Percentiles rank a stretch among this genome's conserved stretches.
Evolutionary conservation across 2,797 vertebrate genomes (phyloP).

Genomic region (Sebastes jordani): DNA sequence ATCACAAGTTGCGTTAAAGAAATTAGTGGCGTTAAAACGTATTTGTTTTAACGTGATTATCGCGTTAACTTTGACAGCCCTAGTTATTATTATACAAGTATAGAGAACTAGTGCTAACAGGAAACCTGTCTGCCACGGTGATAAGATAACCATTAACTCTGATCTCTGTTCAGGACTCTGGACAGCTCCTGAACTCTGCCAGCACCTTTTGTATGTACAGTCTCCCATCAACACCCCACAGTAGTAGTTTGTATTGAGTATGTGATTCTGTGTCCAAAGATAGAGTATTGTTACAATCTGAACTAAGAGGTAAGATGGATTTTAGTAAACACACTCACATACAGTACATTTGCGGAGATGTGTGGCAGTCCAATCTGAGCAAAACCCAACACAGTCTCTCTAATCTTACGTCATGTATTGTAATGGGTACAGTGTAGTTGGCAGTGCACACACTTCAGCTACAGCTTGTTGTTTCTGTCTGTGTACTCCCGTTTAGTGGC

Average conservation of each 20-base stretch:
- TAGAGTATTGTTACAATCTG: not conserved
- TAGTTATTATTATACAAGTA: not conserved
- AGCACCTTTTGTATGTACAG: not conserved
- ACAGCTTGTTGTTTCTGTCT: not conserved
- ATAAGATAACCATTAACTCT: not conserved
- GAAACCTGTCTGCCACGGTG: not conserved
- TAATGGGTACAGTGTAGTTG: not conserved
- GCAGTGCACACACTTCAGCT: not conserved
- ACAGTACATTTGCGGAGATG: not conserved
- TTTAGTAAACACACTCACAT: not conserved
- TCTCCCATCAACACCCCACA: not conserved
- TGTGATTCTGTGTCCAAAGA: not conserved
- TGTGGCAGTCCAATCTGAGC: not conserved
- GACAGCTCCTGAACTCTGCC: conserved; percentile 26
- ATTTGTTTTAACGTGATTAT: no score
- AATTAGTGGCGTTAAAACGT: no score
- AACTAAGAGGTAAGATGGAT: not conserved
- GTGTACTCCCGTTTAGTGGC: not conserved
- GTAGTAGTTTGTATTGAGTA: no score
- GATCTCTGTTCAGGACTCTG: conserved; percentile 39
- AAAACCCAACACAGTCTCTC: not conserved
- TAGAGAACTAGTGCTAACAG: not conserved
- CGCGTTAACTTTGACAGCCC: no score
- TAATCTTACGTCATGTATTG: not conserved
- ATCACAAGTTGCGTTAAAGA: rapidly evolving